These are phyloP conservation scores for Pomatostomus ruficeps DNA, from an alignment of 2,113 vertebrate genomes.

Conservation along the genomic window DNA sequence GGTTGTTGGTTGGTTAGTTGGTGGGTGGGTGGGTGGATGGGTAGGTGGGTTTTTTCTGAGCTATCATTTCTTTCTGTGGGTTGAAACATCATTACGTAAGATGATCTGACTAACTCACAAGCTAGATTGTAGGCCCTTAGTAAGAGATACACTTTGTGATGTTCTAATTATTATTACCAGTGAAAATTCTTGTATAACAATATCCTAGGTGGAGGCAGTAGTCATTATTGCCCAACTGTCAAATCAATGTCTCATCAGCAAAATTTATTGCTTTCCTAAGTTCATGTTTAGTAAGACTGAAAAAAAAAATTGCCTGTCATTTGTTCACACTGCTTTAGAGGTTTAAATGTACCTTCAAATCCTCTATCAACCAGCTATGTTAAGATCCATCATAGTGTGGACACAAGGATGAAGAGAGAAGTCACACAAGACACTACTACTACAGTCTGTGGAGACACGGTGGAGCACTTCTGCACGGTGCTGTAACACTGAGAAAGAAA, in stretches of 20 bases:
- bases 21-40: not conserved
- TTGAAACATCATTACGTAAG: not conserved
- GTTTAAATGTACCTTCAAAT: not conserved
- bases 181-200: not conserved
- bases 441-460: not conserved
- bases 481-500: not conserved
- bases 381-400: not conserved
- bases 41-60: not conserved
- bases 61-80: not conserved
- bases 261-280: not conserved
- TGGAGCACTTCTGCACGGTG: not conserved
- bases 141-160: not conserved
- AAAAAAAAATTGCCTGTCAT: not conserved
- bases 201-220: not conserved
- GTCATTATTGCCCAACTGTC: not conserved
- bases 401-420: not conserved
- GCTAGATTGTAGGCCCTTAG: not conserved
- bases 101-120: not conserved
- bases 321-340: not conserved
- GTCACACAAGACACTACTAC: not conserved
- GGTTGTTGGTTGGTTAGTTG: not conserved
- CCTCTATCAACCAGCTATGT: not conserved
- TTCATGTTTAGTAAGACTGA: not conserved
- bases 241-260: not conserved
- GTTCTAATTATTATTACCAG: not conserved